Evolutionary conservation across 2,888 invertebrate species (phyloP).

Genomic region (Andrena dorsata): DNA sequence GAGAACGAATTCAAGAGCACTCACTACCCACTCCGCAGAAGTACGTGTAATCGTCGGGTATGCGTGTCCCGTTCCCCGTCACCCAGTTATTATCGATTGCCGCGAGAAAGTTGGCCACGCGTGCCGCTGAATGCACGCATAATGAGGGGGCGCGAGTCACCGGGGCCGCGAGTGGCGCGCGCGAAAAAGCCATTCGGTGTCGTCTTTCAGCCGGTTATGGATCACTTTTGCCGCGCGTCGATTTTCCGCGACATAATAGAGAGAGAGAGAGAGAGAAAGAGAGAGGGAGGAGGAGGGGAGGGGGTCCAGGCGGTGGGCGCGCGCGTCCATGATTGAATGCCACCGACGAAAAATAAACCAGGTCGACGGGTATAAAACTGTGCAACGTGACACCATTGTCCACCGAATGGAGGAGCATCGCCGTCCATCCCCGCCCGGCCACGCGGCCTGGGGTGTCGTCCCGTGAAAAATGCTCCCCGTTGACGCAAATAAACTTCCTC

Average conservation of each 20-base stretch:
- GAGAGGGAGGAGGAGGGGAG: not conserved
- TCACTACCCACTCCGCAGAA: no score
- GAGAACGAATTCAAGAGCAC: no score
- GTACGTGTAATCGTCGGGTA: not conserved
- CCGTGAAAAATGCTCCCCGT: conserved; percentile 71
- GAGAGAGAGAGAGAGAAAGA: conserved; percentile 23
- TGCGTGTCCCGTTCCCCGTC: not conserved
- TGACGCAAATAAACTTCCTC: conserved; percentile 76
- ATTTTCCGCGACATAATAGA: conserved; percentile 57
- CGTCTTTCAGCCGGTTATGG: conserved; percentile 53
- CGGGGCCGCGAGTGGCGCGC: not conserved
- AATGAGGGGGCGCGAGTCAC: conserved; percentile 31
- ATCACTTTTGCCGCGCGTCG: conserved; percentile 46
- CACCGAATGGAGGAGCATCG: conserved; percentile 63
- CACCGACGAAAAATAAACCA: conserved; percentile 64
- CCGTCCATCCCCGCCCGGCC: conserved; percentile 28
- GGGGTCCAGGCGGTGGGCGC: not conserved
- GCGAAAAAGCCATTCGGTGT: conserved; percentile 36
- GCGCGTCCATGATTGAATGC: conserved; percentile 61
- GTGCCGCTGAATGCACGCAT: conserved; percentile 29
- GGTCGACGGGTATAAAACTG: conserved; percentile 65
- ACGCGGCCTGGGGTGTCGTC: conserved; percentile 24
- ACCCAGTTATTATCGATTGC: conserved; percentile 11
- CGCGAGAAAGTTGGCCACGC: conserved; percentile 22
- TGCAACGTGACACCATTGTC: conserved; percentile 73